These are phyloP conservation scores for Graptemys geographica DNA, from an alignment of 2,797 vertebrate genomes.

Conservation along the genomic window DNA sequence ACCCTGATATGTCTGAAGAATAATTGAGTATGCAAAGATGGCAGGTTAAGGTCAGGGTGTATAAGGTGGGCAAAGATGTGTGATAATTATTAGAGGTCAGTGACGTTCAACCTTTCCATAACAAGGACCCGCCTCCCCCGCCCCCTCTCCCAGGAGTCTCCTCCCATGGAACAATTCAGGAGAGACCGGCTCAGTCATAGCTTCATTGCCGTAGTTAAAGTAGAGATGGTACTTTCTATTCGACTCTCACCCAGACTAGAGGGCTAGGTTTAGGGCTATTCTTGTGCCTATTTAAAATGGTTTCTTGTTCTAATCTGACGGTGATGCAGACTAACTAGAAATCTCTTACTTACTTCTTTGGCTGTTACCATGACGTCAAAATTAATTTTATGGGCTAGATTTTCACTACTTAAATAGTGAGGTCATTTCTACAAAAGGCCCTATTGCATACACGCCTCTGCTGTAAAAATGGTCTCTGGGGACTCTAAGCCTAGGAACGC, in stretches of 20 bases:
- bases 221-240: neutral
- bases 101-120: neutral
- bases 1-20: accelerated
- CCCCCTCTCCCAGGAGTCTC: neutral
- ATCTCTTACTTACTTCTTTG: conserved; percentile 72
- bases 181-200: neutral
- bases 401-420: conserved; percentile 75
- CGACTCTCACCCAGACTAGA: neutral
- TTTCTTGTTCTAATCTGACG: neutral
- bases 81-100: neutral
- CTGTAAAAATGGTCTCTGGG: conserved; percentile 59
- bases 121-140: neutral
- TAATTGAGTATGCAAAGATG: neutral
- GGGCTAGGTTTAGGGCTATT: neutral
- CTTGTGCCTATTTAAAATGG: neutral
- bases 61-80: neutral
- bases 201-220: accelerated
- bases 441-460: conserved; percentile 71
- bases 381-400: conserved; percentile 71
- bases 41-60: neutral
- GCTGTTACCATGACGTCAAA: conserved; percentile 77
- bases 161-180: neutral
- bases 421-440: conserved; percentile 74
- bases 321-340: neutral
- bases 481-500: conserved; percentile 50